phyloP scores from a whole-genome alignment of 2,797 vertebrate species.

The Poecile montanus region DNA sequence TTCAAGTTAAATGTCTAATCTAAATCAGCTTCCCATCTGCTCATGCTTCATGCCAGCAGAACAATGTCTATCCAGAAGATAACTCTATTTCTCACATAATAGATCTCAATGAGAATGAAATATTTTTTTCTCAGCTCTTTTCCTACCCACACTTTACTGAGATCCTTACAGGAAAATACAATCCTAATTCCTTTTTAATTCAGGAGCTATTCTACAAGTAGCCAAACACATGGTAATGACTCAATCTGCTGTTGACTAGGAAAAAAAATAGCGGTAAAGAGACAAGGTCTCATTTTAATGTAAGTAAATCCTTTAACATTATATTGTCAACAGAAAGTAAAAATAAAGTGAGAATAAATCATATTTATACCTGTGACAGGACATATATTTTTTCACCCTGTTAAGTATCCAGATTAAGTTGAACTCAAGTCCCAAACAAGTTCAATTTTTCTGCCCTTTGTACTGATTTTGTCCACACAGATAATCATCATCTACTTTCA shows the following conservation, averaged over 20 bases:
- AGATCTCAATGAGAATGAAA: not conserved
- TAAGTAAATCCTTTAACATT: not conserved
- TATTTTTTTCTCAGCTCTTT: not conserved
- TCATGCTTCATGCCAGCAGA: not conserved
- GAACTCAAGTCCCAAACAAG: not conserved
- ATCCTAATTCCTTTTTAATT: not conserved
- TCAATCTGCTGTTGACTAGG: not conserved
- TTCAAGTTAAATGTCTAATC: not conserved
- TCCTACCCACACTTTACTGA: not conserved
- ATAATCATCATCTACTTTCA: not conserved
- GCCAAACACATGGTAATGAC: not conserved
- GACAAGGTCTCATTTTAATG: not conserved
- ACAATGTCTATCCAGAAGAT: not conserved
- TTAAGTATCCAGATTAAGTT: not conserved
- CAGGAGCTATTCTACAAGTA: not conserved
- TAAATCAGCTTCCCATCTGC: not conserved
- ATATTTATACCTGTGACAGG: not conserved
- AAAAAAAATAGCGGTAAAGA: not conserved
- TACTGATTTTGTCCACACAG: not conserved
- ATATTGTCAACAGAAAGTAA: not conserved
- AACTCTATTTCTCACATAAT: not conserved
- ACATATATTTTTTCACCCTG: not conserved
- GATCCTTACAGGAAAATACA: not conserved
- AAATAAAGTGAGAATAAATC: not conserved
- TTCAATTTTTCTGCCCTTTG: not conserved